Evolutionary conservation across 2,113 vertebrate genomes (phyloP).

Genomic region (Hemibagrus wyckioides): DNA sequence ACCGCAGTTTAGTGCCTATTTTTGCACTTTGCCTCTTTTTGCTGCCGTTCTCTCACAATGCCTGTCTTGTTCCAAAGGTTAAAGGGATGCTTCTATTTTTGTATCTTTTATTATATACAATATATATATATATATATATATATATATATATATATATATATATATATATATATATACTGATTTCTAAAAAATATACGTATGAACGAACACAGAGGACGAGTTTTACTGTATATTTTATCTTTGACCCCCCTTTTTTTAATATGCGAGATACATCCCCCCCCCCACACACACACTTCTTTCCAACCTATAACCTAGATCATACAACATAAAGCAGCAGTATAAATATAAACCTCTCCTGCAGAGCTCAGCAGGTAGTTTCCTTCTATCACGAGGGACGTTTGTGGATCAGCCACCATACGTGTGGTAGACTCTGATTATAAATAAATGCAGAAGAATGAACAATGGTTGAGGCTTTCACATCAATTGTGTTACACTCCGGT

Average conservation of each 20-base stretch:
- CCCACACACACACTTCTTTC: no score
- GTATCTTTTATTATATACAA: background rate
- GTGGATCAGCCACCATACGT: background rate
- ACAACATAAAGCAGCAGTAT: background rate
- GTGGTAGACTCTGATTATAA: background rate
- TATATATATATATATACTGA: no score
- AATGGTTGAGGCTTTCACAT: background rate
- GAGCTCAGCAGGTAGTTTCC: background rate
- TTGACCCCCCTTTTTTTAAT: no score
- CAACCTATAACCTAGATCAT: background rate
- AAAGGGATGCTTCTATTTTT: background rate
- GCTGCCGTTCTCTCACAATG: background rate
- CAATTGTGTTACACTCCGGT: background rate
- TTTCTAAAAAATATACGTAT: no score
- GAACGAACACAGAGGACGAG: background rate
- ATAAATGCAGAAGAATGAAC: background rate
- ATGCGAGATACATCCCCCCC: no score
- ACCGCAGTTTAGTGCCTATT: background rate
- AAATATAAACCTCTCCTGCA: background rate
- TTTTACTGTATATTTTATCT: background rate
- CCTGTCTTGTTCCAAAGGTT: background rate
- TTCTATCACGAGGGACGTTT: background rate
- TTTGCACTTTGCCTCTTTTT: no score
- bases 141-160: no score
- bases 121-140: background rate